These are phyloP conservation scores for Zaprionus ornatus DNA, from an alignment of 1,140 invertebrate genomes.

Conservation along the genomic window DNA sequence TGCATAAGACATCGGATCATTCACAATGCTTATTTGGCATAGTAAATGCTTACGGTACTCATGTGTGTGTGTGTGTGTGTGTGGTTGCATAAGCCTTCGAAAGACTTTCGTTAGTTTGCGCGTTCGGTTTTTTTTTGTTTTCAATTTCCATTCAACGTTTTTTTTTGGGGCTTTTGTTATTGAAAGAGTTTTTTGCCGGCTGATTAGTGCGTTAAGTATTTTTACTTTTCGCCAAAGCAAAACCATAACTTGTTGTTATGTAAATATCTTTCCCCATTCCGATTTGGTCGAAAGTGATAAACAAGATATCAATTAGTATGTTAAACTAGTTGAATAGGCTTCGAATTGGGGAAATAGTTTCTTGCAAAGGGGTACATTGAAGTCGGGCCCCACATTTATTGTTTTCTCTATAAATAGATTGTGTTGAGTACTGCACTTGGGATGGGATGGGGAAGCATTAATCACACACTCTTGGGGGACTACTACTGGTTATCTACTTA, in stretches of 20 bases:
- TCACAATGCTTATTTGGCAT: background rate
- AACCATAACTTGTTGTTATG: conserved; percentile 30
- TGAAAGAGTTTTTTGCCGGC: conserved; percentile 43
- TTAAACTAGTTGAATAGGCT: background rate
- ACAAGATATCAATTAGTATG: conserved; percentile 23
- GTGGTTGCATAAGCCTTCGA: conserved; percentile 31
- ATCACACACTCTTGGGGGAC: background rate
- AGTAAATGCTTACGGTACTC: conserved; percentile 30
- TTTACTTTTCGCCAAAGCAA: conserved; percentile 58
- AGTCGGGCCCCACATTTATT: background rate
- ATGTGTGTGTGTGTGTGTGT: conserved; percentile 13
- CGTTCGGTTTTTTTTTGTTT: conserved; percentile 16
- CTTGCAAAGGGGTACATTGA: background rate
- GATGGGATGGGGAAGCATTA: background rate
- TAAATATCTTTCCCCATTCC: conserved; percentile 32
- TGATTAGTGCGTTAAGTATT: conserved; percentile 66
- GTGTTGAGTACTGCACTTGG: background rate
- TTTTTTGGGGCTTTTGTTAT: conserved; percentile 63
- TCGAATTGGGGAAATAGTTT: background rate
- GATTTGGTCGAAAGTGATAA: conserved; percentile 14
- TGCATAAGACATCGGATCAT: background rate
- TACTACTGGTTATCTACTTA: background rate
- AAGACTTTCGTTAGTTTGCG: conserved; percentile 36
- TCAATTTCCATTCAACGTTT: conserved; percentile 33
- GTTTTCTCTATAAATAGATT: background rate